Evolutionary conservation across 2,797 vertebrate species (phyloP), one percentile per base, ranked within the genome.

Genomic region (Tragelaphus oryx): DNA sequence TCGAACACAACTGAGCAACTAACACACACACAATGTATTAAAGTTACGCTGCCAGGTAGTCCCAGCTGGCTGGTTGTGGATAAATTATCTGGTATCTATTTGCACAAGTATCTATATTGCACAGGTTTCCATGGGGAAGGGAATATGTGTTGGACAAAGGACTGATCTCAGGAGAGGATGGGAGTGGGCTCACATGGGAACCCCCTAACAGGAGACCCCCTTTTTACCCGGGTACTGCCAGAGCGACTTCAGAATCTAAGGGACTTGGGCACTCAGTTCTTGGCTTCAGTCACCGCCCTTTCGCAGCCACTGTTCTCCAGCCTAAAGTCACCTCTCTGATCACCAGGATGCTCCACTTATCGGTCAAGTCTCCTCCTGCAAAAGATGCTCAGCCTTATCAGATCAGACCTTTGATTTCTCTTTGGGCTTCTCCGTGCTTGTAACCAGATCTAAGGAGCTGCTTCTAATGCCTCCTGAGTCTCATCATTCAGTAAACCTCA

Each of bases 241-340:
- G 46, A 4, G 44, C 9, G 33, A 55, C 12, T 60, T 26, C 30
- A 62, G 41, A 57, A 37, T n/a, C n/a, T 76, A 7, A 24, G 59
- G 17, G 26, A 46, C 5, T 2, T 2, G 8, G 41, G 80, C 85
- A 41, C n/a, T 89, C 59, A 22, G 88, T 82, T 44, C 97, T 30
- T 83, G 71, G 55, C 52, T 92, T 86, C 82, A 62, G 68, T 14
- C 57, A 78, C 28, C 91, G 91, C 28, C 80, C 71, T 92, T 90
- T 80, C 65, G 91, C 65, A 89, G 41, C 0, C 2, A 13, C 55
- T 41, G 79, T 20, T 62, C 30, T 86, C 55, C 33, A 20, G 89
- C 52, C 81, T 75, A 0, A 59, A 68, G 87, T 30, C 41, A 65
- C 48, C n/a, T 87, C 57, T 44, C 18, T 7, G 20, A 48, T n/a